Conservation (phyloP, 2,888 invertebrate genomes). For the Cistogaster globosa region DNA sequence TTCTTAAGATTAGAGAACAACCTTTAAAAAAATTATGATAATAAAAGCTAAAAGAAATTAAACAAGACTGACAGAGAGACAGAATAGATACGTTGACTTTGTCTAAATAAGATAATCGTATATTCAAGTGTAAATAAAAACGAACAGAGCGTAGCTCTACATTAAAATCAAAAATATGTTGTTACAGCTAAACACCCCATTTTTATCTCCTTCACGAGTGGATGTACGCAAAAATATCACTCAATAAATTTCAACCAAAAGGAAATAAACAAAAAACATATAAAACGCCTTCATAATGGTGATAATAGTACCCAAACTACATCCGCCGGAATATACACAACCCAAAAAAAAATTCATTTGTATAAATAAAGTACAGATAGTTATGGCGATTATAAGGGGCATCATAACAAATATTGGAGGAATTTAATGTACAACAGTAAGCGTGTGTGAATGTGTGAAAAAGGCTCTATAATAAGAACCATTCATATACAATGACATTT, state of each 20-base stretch:
- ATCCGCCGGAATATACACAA: constrained; percentile 43
- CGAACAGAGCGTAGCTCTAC: constrained; percentile 50
- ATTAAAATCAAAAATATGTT: constrained; percentile 31
- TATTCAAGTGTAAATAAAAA: constrained; percentile 71
- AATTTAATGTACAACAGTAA: neutral
- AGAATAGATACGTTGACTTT: constrained; percentile 78
- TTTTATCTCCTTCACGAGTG: constrained; percentile 5
- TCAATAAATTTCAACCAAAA: constrained; percentile 27
- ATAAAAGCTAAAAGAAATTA: neutral
- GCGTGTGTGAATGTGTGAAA: neutral
- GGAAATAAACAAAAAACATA: constrained; percentile 30
- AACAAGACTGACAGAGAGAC: constrained; percentile 72
- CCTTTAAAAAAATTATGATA: neutral
- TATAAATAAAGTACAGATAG: constrained; percentile 31
- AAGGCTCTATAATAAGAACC: constrained; percentile 9
- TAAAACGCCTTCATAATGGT: constrained; percentile 65
- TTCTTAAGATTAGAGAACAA: constrained; percentile 36
- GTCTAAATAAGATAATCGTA: constrained; percentile 80
- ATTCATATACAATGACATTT: constrained; percentile 48
- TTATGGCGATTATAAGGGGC: constrained; percentile 63
- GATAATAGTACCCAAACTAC: constrained; percentile 30
- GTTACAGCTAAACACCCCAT: constrained; percentile 12
- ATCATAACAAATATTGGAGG: constrained; percentile 46
- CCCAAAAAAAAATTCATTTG: neutral
- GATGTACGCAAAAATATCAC: constrained; percentile 24